Base-by-base conservation (phyloP, 2,888 invertebrate genomes). In the Acanthosepion esculentum region DNA sequence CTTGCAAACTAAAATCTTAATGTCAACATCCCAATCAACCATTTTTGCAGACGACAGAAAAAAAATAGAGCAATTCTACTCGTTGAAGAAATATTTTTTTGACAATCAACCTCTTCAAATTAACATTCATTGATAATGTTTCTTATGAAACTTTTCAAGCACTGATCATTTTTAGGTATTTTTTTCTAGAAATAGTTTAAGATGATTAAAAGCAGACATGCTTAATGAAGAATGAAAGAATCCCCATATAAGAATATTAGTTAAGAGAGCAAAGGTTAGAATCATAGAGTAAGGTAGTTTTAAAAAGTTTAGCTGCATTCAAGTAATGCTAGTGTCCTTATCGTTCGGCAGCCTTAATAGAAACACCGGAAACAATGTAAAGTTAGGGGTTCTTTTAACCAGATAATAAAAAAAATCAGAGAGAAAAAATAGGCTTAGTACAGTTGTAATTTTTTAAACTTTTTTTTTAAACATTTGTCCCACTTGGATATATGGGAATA, bases 21-120 rank as follows among this genome's bases (percentile, higher is more conserved):
- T 15, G 15, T 78, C 33, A 78, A 78, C 64, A 64, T 64, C 64
- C n/a, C 78, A n/a, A 78, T 78, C 29, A n/a, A 78, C n/a, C 78
- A 78, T 78, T 78, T 78, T 78, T 78, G 78, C n/a, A 78, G 78
- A 78, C 78, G 78, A 78, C 78, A 78, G 78, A 78, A 78, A 78
- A 78, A 78, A 78, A 78, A 33, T 78, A 78, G 78, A 78, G 78
- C 78, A 33, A 78, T 78, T 59, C 59, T 59, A 59, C 20, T 59
- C 59, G 23, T 59, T 59, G 20, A 59, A 20, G 59, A 59, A 23
- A 59, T 20, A 59, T 59, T 23, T 23, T 23, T 78, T 78, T 8
- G 33, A 78, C 78, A 4, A n/a, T 78, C 5, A 78, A 12, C n/a
- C n/a, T 78, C n/a, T 78, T 33, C 15, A 78, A 33, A 78, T 33